phyloP scores from a whole-genome alignment of 30 jellyfish, hydroid and myxozoan species.

The Cassiopea andromeda region DNA sequence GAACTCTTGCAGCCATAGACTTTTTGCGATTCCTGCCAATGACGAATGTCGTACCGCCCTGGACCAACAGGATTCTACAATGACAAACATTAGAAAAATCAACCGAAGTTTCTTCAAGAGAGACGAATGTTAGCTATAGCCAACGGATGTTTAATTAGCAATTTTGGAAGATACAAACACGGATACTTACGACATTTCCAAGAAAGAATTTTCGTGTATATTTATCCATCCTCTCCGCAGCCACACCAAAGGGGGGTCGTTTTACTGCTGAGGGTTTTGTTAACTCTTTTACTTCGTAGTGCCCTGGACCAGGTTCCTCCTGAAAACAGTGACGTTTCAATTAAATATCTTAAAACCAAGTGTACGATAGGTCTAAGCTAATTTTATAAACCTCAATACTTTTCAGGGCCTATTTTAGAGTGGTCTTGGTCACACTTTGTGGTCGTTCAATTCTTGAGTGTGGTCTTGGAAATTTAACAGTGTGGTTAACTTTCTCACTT shows the following conservation, averaged over 20 bases:
- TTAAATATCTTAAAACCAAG: background rate
- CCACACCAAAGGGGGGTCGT: conserved; percentile 95
- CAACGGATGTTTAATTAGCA: too few relatives aligned
- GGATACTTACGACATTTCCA: conserved; percentile 86
- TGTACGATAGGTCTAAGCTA: too few relatives aligned
- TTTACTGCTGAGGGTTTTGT: conserved; percentile 63
- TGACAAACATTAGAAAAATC: too few relatives aligned
- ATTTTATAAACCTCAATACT: too few relatives aligned
- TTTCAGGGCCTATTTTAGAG: too few relatives aligned
- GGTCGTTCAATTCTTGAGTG: too few relatives aligned
- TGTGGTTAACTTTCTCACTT: too few relatives aligned
- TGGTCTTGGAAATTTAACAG: too few relatives aligned
- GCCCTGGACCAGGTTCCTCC: conserved; percentile 99
- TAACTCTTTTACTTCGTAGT: conserved; percentile 68
- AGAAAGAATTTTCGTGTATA: conserved; percentile 79
- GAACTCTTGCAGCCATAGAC: conserved; percentile 81
- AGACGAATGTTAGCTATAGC: background rate
- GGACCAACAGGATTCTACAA: conserved; percentile 97
- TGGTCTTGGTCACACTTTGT: too few relatives aligned
- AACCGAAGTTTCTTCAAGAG: too few relatives aligned
- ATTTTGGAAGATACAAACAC: background rate
- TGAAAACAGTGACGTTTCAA: background rate
- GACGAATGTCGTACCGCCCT: conserved; percentile 87
- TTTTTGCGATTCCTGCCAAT: conserved; percentile 47
- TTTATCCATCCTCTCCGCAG: conserved; percentile 83